phyloP scores from a whole-genome alignment of 1,140 invertebrate species.

The Pomacea maculata region DNA sequence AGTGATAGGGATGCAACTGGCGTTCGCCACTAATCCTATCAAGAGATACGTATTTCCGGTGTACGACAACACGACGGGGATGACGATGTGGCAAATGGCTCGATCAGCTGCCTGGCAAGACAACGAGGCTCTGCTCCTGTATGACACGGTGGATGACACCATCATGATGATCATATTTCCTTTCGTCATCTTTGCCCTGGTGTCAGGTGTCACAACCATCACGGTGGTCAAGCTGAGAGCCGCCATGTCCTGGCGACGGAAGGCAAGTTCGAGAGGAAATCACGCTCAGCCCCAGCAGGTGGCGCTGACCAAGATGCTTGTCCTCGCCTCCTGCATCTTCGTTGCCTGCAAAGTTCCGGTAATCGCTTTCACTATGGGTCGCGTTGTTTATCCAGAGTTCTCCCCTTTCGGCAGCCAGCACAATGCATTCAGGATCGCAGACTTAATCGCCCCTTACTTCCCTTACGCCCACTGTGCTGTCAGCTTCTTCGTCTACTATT shows the following conservation, averaged over 20 bases:
- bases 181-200: neutral
- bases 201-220: neutral
- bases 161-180: neutral
- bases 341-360: neutral
- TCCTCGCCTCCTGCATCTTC: neutral
- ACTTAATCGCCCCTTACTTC: neutral
- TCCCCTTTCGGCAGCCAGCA: neutral
- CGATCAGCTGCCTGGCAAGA: neutral
- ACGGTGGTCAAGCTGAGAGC: neutral
- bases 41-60: neutral
- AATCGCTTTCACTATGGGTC: neutral
- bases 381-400: neutral
- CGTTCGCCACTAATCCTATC: neutral
- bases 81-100: neutral
- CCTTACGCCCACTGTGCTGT: neutral
- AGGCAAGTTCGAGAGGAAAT: neutral
- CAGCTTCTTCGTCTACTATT: slow-evolving; percentile 8
- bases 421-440: neutral
- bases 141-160: neutral
- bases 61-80: neutral
- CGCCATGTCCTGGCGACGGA: neutral
- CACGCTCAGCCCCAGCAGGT: neutral
- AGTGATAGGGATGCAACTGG: neutral
- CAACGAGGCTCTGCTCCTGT: neutral
- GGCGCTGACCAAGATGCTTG: slow-evolving; percentile 1